phyloP scores from a whole-genome alignment of 2,888 invertebrate species.

The Limnephilus marmoratus region DNA sequence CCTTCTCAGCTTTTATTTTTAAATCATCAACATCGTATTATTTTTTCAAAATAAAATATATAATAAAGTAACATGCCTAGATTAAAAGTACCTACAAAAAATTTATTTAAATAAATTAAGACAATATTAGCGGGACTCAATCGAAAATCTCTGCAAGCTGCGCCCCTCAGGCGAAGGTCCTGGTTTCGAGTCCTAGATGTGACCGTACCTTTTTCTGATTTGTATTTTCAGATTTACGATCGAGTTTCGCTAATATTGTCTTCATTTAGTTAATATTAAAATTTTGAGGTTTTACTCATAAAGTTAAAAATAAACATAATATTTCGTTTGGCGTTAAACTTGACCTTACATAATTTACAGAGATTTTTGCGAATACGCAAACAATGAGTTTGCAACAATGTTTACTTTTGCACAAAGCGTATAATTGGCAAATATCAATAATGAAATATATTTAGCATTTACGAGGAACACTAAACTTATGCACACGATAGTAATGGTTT shows the following conservation, averaged over 20 bases:
- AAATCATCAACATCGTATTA: neutral
- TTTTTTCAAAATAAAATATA: neutral
- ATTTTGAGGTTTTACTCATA: too few species aligned
- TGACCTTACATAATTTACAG: neutral
- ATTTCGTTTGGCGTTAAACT: neutral
- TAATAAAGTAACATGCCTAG: neutral
- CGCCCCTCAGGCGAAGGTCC: too few species aligned
- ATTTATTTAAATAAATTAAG: too few species aligned
- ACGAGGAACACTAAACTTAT: neutral
- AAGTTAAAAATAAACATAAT: too few species aligned
- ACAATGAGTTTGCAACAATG: neutral
- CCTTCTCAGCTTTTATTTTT: neutral
- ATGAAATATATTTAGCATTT: neutral
- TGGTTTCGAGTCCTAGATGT: too few species aligned
- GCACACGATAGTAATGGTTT: neutral
- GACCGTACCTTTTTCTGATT: too few species aligned
- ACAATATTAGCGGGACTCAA: too few species aligned
- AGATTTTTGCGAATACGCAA: neutral
- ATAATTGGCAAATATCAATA: neutral
- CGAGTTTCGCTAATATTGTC: too few species aligned
- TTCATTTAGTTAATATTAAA: too few species aligned
- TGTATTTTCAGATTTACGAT: too few species aligned
- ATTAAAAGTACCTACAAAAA: too few species aligned
- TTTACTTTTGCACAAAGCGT: neutral
- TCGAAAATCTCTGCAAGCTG: too few species aligned